Conservation (phyloP, 2,797 vertebrate genomes). For the Catharus ustulatus region DNA sequence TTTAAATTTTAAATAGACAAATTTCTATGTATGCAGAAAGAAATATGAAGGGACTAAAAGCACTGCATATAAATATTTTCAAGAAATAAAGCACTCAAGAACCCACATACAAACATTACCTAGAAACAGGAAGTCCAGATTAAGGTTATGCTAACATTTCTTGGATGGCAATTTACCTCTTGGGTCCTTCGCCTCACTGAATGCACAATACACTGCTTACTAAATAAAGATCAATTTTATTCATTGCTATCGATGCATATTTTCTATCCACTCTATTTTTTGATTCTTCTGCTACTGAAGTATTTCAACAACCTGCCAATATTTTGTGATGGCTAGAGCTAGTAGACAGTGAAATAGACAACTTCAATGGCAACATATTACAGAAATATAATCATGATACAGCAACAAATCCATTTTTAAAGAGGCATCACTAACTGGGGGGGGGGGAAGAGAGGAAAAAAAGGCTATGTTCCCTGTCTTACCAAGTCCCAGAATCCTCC, state of each 20-base stretch:
- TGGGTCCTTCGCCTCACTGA: not conserved
- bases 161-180: not conserved
- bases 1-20: not conserved
- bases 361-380: not conserved
- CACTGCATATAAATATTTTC: not conserved
- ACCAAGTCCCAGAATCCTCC: not conserved
- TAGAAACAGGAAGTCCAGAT: not conserved
- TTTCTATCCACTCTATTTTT: not conserved
- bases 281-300: not conserved
- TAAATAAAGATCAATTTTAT: not conserved
- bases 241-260: not conserved
- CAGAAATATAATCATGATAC: not conserved
- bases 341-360: not conserved
- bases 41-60: not conserved
- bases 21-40: not conserved
- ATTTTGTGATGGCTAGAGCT: not conserved
- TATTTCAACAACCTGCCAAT: not conserved
- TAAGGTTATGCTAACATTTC: not conserved
- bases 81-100: not conserved
- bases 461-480: not conserved
- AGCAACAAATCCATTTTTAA: not conserved
- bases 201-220: not conserved
- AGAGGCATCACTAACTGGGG: not conserved
- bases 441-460: fast-evolving
- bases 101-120: not conserved